Base-by-base conservation (phyloP, 2,888 invertebrate species). In the Caenorhabditis virilis region DNA sequence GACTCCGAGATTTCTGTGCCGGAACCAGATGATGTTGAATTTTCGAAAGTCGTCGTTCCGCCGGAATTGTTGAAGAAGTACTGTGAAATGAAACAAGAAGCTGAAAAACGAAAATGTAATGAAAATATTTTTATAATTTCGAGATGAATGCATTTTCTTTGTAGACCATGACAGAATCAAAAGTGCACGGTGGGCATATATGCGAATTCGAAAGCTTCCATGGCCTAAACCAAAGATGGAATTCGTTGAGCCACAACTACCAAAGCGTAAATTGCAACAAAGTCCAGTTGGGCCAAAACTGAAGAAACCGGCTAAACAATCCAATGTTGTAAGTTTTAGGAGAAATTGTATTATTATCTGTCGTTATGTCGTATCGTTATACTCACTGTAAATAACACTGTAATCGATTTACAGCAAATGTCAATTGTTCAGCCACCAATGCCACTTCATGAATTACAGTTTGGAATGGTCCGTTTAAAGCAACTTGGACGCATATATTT, bases 351-450 rank as follows among this genome's bases (percentile, higher is more conserved):
- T n/a, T n/a, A n/a, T n/a, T n/a, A n/a, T n/a, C n/a, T n/a, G n/a
- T n/a, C n/a, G n/a, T n/a, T n/a, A n/a, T n/a, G n/a, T n/a, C n/a
- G n/a, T n/a, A n/a, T n/a, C n/a, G n/a, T n/a, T n/a, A n/a, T n/a
- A n/a, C n/a, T n/a, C n/a, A n/a, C n/a, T n/a, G n/a, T n/a, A n/a
- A n/a, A n/a, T n/a, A n/a, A n/a, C n/a, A n/a, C n/a, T n/a, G n/a
- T n/a, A n/a, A n/a, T n/a, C n/a, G 2, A 18, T 33, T 65, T 65
- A 23, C 59, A 65, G 65, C 65, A 65, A 60, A 65, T 65, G 59
- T 65, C 65, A 16, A 65, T 60, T 48, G 65, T 65, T 35, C 56
- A 65, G 26, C 56, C 65, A 30, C 65, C 65, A 23, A 41, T 54
- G 16, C 65, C 59, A 30, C 49, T 65, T 9, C 59, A 65, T 53